Conservation (phyloP, 2,888 invertebrate genomes). For the Andrena trimmerana region DNA sequence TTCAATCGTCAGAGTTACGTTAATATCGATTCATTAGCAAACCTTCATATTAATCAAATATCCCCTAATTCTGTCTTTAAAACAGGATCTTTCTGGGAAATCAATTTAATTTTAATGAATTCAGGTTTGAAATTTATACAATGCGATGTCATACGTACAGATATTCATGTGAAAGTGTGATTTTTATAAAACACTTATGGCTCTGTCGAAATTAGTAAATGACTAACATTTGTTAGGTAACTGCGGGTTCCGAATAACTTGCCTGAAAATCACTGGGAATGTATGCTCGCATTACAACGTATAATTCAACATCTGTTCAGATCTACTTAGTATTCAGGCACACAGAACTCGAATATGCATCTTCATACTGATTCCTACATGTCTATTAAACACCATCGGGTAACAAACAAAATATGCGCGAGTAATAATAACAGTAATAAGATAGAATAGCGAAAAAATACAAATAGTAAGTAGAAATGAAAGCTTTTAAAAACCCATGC, state of each 20-base stretch:
- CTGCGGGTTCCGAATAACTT: constrained; percentile 23
- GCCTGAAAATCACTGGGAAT: constrained; percentile 7
- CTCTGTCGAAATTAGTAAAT: neutral
- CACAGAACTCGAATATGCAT: neutral
- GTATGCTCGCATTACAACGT: constrained; percentile 25
- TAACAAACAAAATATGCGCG: neutral
- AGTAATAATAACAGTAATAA: neutral
- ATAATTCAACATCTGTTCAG: constrained; percentile 46
- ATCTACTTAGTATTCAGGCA: neutral
- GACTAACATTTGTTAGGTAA: constrained; percentile 21
- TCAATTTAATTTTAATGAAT: neutral
- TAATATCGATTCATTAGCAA: no score
- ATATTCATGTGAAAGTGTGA: neutral
- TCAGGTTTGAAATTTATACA: neutral
- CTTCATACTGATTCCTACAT: neutral
- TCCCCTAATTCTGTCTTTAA: neutral
- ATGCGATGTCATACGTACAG: neutral
- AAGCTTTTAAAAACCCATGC: no score
- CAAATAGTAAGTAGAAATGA: neutral
- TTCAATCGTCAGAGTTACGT: no score
- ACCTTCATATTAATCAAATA: neutral
- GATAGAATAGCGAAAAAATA: neutral
- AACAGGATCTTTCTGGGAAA: neutral
- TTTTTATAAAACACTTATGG: neutral
- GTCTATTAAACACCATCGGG: neutral